Evolutionary conservation across 2,888 invertebrate genomes (phyloP), one percentile per base, ranked within the genome.

Genomic region (Lottia scabra): DNA sequence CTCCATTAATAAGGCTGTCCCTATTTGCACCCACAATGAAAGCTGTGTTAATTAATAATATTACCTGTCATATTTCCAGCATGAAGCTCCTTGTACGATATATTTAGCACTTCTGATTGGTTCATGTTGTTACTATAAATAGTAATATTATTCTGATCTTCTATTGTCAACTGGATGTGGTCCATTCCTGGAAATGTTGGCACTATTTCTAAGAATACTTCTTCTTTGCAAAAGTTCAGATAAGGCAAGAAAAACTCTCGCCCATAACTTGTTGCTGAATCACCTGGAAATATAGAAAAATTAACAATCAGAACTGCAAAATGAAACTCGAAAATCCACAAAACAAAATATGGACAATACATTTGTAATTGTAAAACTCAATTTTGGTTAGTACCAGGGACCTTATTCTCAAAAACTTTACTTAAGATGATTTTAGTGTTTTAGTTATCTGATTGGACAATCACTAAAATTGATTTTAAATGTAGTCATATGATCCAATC

Each of bases 181-280:
- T 19, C 15, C 5, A 13, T 15, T 15, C 23, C 19, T 3, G 10
- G 19, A 23, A 23, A 23, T 56, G 56, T 56, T 56, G 56, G 56
- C 19, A 56, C 56, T 56, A 56, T 56, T 23, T 56, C 12, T 19
- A 56, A 12, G 56, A 23, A 56, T 23, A 23, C 19, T 23, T 56
- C 56, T 10, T 56, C 23, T 23, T 56, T 56, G 23, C 56, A 56
- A 12, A 56, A 56, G n/a, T 56, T 56, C 12, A 68, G 12, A 23
- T 68, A 68, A 38, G 68, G 68, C 56, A 68, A 19, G 56, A 68
- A 68, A n/a, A 68, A 68, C 56, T 62, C 68, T 56, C 38, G 8
- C 4, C 68, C 68, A 56, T 62, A 68, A 56, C 56, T 56, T 19
- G 56, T 13, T 56, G 23, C 56, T 19, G 23, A 10, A 56, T 19